phyloP scores from a whole-genome alignment of 2,113 vertebrate genomes.

The Acinonyx jubatus region DNA sequence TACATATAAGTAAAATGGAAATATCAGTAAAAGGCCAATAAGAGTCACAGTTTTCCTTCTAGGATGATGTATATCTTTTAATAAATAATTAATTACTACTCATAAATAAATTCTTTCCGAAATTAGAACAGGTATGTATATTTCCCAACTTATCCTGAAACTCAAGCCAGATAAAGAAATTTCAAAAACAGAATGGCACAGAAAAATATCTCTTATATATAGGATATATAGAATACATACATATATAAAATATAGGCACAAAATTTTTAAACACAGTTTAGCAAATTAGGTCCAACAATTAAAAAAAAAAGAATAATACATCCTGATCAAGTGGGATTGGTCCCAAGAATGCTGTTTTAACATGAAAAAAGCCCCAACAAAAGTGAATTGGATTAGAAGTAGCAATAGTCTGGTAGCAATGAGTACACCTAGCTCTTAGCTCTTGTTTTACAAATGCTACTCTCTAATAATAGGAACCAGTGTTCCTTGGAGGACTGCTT shows the following conservation, averaged over 20 bases:
- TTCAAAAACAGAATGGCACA: neutral
- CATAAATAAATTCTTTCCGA: slow-evolving; percentile 21
- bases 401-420: neutral
- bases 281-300: neutral
- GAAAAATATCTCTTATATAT: neutral
- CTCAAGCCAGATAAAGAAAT: neutral
- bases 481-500: neutral
- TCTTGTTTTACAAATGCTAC: neutral
- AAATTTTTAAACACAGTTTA: slow-evolving; percentile 17
- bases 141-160: neutral
- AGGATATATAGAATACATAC: too few species aligned
- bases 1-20: slow-evolving; percentile 13
- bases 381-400: neutral
- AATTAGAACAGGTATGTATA: neutral
- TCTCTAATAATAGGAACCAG: neutral
- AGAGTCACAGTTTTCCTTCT: slow-evolving; percentile 1
- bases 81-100: neutral
- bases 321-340: neutral
- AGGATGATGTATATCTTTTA: neutral
- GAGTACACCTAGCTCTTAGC: neutral
- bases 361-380: neutral
- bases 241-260: neutral
- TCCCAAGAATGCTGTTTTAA: neutral
- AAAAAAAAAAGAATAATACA: neutral
- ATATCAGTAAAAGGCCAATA: neutral